Base-by-base conservation (phyloP, 2,888 invertebrate species). In the Mythimna lalbum region DNA sequence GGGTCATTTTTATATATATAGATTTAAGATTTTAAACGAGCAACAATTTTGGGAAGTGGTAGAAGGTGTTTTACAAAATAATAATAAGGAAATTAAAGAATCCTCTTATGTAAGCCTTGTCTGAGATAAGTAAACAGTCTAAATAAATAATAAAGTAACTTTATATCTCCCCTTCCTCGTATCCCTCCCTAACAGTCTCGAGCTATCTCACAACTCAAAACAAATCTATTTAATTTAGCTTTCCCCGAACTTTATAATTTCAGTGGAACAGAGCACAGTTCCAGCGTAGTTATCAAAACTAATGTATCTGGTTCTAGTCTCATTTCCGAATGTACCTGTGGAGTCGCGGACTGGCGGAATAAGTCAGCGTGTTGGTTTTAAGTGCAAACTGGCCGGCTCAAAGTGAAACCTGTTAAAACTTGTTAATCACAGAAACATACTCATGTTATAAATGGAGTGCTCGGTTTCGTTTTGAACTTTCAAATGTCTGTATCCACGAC, bases 391-490 rank as follows among this genome's bases (percentile, higher is more conserved):
- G 53, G 36, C 49, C 66, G 2, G 4, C 52, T 68, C 70, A 55
- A 61, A 80, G 53, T 60, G 60, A 63, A 68, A 71, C 55, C 65
- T 68, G 71, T 77, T 67, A 52, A 60, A 77, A 77, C 57, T 77
- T 77, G 63, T 69, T 55, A 55, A n/a, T 39, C 50, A 27, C 56
- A 56, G 74, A 56, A 43, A 62, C 56, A 55, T 56, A 56, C 67
- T 73, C 55, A 50, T 61, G 43, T 47, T 74, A 57, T 43, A 57
- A 33, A 67, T 52, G 21, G 23, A 19, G n/a, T 27, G n/a, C 67
- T 50, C 50, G 50, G 33, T 65, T 52, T 10, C 39, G 53, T 57
- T 50, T 65, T 65, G 33, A 57, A 56, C 56, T 4, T 56, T 56
- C 4, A 21, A n/a, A 33, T 57, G n/a, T 57, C 6, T 57, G 21